These are phyloP conservation scores for Etheostoma nigrum DNA, from an alignment of 2,797 vertebrate genomes.

Conservation along the genomic window DNA sequence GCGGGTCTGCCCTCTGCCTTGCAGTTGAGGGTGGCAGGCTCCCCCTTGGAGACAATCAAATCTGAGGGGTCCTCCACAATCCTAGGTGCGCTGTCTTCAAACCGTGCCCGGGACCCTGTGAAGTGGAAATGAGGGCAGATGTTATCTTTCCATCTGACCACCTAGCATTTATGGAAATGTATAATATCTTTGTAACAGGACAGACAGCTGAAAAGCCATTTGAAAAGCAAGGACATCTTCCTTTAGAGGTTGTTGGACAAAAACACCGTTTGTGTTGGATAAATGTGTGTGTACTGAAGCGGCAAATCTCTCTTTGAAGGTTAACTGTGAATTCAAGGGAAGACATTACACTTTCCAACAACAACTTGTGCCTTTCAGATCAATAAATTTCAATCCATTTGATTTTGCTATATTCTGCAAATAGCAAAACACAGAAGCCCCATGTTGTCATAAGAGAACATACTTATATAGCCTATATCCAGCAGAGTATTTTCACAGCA, in stretches of 20 bases:
- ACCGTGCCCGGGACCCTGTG: slow-evolving; percentile 86
- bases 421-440: background rate
- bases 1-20: slow-evolving; percentile 92
- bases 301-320: slow-evolving; percentile 41
- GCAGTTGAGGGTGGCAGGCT: slow-evolving; percentile 95
- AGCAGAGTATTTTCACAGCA: slow-evolving; percentile 22
- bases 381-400: slow-evolving; percentile 26
- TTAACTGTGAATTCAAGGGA: slow-evolving; percentile 18
- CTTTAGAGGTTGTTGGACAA: background rate
- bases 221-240: slow-evolving; percentile 7
- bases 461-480: background rate
- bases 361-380: slow-evolving; percentile 39
- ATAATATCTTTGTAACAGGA: slow-evolving; percentile 23
- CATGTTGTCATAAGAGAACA: background rate
- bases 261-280: slow-evolving; percentile 4
- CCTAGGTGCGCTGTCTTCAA: slow-evolving; percentile 90
- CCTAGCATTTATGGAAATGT: slow-evolving; percentile 38
- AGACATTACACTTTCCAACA: slow-evolving; percentile 26
- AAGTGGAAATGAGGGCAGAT: slow-evolving; percentile 38
- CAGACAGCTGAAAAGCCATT: slow-evolving; percentile 14
- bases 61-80: slow-evolving; percentile 94
- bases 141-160: slow-evolving; percentile 41
- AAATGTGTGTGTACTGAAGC: slow-evolving; percentile 29
- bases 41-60: slow-evolving; percentile 92
- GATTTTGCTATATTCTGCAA: slow-evolving; percentile 14